Base-by-base conservation (phyloP, 30 jellyfish, hydroid and myxozoan species). In the Catostylus mosaicus region DNA sequence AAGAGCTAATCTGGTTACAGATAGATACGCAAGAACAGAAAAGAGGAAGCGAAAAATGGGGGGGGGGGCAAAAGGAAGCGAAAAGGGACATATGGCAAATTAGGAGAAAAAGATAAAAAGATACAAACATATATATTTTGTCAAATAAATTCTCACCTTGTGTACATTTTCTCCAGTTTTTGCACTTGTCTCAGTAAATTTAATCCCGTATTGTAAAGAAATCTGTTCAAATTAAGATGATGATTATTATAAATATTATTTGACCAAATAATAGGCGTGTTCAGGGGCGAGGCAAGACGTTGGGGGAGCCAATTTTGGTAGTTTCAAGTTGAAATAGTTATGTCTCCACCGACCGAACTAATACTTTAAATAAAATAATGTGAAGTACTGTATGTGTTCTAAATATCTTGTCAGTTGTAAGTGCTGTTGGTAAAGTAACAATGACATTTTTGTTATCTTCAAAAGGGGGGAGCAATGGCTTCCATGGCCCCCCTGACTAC, bases 161-260 rank as follows among this genome's bases (percentile, higher is more conserved):
- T 90, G 89, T 2, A 90, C 96, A 76, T 90, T 90, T 45, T 82
- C 82, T 1, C 78, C 84, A 0, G 97, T 75, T 60, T 90, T 90
- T 62, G 97, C 97, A 72, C 97, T 90, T 19, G 97, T 90, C 78
- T 90, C 97, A 95, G 83, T 76, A 71, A 90, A 90, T 60, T 90
- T 90, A 18, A 90, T 80, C 20, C 67, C 65, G 52, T 83, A 83
- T 57, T 84, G 89, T 23, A 83, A 19, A 22, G 97, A 95, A 48
- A 72, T n/a, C 93, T 83, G 70, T n/a, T n/a, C n/a, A 43, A 69
- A 82, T 1, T 0, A 16, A 24, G 16, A 63, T 40, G 54, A 14
- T 7, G 14, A 5, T 40, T 14, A 7, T 40, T 14, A 40, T 7
- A 5, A 14, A 5, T 40, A 5, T 40, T 40, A 40, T 14, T 40